Evolutionary conservation across 1,140 invertebrate genomes (phyloP), one percentile per base, ranked within the genome.

Genomic region (Gonioctena quinquepunctata): DNA sequence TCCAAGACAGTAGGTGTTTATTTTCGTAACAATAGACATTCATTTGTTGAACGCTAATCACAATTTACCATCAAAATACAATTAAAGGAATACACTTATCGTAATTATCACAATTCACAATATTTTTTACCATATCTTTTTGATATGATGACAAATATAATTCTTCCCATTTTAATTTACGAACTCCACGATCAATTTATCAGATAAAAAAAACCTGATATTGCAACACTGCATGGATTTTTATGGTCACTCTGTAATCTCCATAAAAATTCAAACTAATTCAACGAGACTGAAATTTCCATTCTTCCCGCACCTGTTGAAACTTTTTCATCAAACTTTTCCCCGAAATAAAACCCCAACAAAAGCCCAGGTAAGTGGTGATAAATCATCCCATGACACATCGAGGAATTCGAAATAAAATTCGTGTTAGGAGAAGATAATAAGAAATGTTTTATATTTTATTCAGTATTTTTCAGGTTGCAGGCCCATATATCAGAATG

Each of bases 401-500:
- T 65, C 49, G 28, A 59, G 50, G 56, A 65, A 70, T 71, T 69
- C 56, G 56, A 33, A 75, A 72, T 67, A 59, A 67, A 70, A 72
- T 72, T 69, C 73, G 73, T 75, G 73, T 62, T 68, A 61, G 48
- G 16, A 72, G 68, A 72, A 72, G 70, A 75, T 72, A 66, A 67
- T 69, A 63, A 56, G 68, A 75, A 66, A 70, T 65, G 65, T 50
- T 70, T 75, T 69, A 72, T 75, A 69, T 75, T 75, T 72, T 75
- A 69, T 71, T 75, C 69, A 75, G 71, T 75, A 75, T 75, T 72
- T 75, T 75, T 64, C 68, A 72, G 68, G 68, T 65, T 65, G 66
- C 73, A 75, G 71, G 70, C 63, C 56, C 70, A 63, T 75, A 75
- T 75, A 75, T 75, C 68, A 75, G 65, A 54, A 62, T 57, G 66